phyloP scores from a whole-genome alignment of 2,797 vertebrate genomes.

The Sebastes wilsoni region DNA sequence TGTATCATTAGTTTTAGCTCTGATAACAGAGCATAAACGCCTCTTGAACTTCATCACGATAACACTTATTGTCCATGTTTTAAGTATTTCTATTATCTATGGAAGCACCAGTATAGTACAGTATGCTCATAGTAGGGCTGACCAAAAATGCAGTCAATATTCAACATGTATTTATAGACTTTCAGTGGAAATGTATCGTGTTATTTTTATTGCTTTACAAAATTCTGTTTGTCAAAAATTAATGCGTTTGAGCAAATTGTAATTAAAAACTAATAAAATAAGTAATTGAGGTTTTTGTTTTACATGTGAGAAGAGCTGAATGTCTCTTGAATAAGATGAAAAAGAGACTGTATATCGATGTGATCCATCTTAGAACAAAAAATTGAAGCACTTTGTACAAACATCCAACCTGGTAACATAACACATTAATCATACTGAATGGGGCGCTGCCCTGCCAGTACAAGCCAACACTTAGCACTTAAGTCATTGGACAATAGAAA shows the following conservation, averaged over 20 bases:
- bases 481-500: not conserved
- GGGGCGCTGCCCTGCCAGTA: not conserved
- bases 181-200: not conserved
- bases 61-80: not conserved
- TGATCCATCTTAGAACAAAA: not conserved
- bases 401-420: not conserved
- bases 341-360: not conserved
- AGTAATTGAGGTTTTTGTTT: not conserved
- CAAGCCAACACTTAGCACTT: not conserved
- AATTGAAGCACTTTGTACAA: not conserved
- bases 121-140: not conserved
- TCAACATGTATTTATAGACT: not conserved
- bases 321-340: not conserved
- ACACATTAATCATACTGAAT: conserved; percentile 1
- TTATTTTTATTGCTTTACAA: not conserved
- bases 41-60: not conserved
- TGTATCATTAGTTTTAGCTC: not conserved
- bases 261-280: not conserved
- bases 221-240: too few species aligned
- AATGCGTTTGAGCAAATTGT: not conserved
- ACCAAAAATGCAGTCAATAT: not conserved
- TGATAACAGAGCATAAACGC: not conserved
- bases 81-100: not conserved
- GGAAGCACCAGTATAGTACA: not conserved
- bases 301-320: not conserved